These are phyloP conservation scores for Cettia cetti DNA, from an alignment of 2,113 vertebrate species.

Conservation along the genomic window DNA sequence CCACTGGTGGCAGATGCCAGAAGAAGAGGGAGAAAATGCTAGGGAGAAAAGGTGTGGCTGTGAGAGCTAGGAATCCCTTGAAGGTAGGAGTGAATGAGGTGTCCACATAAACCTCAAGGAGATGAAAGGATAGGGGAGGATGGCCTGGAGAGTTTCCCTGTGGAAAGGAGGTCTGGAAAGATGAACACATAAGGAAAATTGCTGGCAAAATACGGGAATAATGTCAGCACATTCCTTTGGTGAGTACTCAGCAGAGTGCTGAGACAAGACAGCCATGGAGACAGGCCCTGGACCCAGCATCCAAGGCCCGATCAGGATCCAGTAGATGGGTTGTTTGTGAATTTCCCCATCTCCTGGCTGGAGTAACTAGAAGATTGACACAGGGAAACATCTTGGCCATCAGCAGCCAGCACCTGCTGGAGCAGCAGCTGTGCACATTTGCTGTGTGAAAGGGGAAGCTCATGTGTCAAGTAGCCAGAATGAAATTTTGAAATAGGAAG, in stretches of 20 bases:
- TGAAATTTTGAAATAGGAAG: constrained; percentile 23
- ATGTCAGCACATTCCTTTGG: not conserved
- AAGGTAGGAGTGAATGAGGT: not conserved
- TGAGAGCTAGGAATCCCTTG: not conserved
- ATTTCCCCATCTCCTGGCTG: not conserved
- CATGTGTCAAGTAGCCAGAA: not conserved
- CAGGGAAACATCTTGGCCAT: too few relatives aligned
- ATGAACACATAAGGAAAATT: not conserved
- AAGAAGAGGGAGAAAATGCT: not conserved
- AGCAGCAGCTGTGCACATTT: not conserved
- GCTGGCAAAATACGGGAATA: not conserved
- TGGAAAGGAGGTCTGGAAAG: not conserved
- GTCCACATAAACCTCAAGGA: not conserved
- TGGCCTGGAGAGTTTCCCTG: not conserved
- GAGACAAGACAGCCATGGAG: not conserved
- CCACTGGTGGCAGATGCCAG: not conserved
- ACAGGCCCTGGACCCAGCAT: not conserved
- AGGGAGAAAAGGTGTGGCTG: not conserved
- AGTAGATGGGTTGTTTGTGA: not conserved
- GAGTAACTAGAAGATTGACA: not conserved
- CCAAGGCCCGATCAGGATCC: not conserved
- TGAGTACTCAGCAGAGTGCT: not conserved
- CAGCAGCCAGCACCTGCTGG: not conserved
- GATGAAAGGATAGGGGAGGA: not conserved
- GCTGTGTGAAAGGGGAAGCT: not conserved